Evolutionary conservation across 2,113 vertebrate genomes (phyloP), one percentile per base, ranked within the genome.

Genomic region (Agapornis roseicollis): DNA sequence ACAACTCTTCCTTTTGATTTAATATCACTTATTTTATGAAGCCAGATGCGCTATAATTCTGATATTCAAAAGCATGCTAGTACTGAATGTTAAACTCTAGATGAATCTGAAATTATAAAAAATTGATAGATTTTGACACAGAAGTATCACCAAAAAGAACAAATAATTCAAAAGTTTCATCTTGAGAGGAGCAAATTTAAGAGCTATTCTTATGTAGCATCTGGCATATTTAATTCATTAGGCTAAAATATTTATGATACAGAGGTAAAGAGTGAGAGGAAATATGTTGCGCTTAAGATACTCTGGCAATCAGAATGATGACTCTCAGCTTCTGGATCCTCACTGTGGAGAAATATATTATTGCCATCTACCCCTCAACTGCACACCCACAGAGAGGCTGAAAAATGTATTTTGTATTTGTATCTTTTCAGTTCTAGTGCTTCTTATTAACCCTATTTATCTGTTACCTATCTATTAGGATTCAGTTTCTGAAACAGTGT

Each of bases 101-200:
- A 82, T 68, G 42, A 95, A 90, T 76, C 69, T 95, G 70, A 93
- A 96, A 92, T 87, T 31, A 91, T 92, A 92, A 91, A 93, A 93
- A 90, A 79, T 60, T 10, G 39, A 85, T 37, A 33, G 22, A 52
- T 78, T 97, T 88, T 77, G 70, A 87, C 29, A 93, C 14, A 58
- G 33, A 91, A 63, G 11, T 80, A 65, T 29, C 44, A 61, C 53
- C 84, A 47, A 88, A 65, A 82, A 93, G 55, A 37, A 49, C 46
- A 97, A 93, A 61, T 79, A 70, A 65, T 58, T 80, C 71, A 73
- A 82, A 88, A 81, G 13, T n/a, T 49, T 73, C 25, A 15, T 14
- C 35, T 85, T 63, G 39, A 94, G 53, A 91, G 50, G 55, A 72
- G 53, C 27, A 46, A 56, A 24, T 91, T 81, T 81, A 89, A 89